A percentile compares a stretch with the other conserved stretches of the same genome.
These are phyloP conservation scores for Clusia tigrina DNA, from an alignment of 2,888 invertebrate genomes.

Conservation along the genomic window DNA sequence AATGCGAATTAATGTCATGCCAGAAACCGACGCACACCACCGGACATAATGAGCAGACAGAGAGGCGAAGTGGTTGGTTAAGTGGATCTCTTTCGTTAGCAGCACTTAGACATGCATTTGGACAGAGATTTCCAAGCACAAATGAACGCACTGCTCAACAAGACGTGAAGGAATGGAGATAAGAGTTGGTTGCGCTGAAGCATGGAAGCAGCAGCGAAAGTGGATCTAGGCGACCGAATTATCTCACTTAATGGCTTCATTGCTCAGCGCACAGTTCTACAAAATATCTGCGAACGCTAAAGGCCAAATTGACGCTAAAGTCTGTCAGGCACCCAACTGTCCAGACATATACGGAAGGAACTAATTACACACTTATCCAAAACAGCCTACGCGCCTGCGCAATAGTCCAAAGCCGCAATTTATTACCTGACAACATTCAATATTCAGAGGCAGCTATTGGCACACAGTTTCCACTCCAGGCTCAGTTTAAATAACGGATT, in stretches of 20 bases:
- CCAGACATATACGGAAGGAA: no score
- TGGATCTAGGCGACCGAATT: no score
- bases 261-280: no score
- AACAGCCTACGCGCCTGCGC: neutral
- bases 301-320: neutral
- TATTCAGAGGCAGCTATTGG: neutral
- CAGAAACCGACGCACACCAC: neutral
- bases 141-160: neutral
- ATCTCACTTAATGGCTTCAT: no score
- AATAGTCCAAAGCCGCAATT: neutral
- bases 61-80: neutral
- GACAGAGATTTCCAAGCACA: neutral
- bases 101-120: neutral
- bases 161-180: neutral
- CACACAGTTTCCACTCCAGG: neutral
- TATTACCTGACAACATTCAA: neutral
- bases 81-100: neutral
- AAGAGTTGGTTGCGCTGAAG: no score
- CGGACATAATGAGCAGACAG: neutral
- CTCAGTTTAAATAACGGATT: no score
- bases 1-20: neutral
- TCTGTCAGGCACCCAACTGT: neutral
- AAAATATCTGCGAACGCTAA: neutral
- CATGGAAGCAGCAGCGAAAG: no score
- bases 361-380: no score